Percentiles rank a stretch among this genome's conserved stretches.
These are phyloP conservation scores for Colostygia pectinataria DNA, from an alignment of 2,888 invertebrate genomes.

Conservation along the genomic window DNA sequence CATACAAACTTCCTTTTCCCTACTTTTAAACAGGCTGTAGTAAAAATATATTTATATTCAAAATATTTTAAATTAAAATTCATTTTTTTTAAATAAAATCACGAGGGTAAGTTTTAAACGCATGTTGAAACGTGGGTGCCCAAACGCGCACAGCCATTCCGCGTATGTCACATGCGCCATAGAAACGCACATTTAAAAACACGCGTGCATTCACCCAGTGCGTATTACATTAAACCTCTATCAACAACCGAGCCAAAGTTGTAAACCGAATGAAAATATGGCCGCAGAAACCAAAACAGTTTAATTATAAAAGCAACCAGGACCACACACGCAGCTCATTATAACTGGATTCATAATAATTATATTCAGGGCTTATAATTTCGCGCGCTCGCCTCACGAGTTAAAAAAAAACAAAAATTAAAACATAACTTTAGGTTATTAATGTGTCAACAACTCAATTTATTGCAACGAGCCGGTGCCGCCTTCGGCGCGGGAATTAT, in stretches of 20 bases:
- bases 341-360: constrained; percentile 74
- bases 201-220: constrained; percentile 24
- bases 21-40: too few relatives aligned
- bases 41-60: too few relatives aligned
- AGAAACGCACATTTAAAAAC: constrained; percentile 31
- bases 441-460: constrained; percentile 84
- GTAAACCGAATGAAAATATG: constrained; percentile 68
- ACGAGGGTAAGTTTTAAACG: too few relatives aligned
- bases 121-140: too few relatives aligned
- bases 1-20: too few relatives aligned
- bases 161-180: constrained; percentile 4
- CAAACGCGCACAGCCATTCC: too few relatives aligned
- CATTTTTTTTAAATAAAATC: too few relatives aligned
- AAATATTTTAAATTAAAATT: too few relatives aligned
- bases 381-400: constrained; percentile 63
- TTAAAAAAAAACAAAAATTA: constrained; percentile 71
- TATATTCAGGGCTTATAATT: constrained; percentile 77
- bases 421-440: constrained; percentile 80
- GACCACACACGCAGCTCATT: constrained; percentile 80
- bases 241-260: constrained; percentile 43
- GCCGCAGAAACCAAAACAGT: constrained; percentile 60
- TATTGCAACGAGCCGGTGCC: constrained; percentile 75
- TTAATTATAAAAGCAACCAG: constrained; percentile 62
- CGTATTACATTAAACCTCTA: constrained; percentile 38
- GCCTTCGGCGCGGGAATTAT: constrained; percentile 66